A percentile compares a stretch with the other conserved stretches of the same genome.
Evolutionary conservation across 2,888 invertebrate species (phyloP).

Genomic region (Anarsia innoxiella): DNA sequence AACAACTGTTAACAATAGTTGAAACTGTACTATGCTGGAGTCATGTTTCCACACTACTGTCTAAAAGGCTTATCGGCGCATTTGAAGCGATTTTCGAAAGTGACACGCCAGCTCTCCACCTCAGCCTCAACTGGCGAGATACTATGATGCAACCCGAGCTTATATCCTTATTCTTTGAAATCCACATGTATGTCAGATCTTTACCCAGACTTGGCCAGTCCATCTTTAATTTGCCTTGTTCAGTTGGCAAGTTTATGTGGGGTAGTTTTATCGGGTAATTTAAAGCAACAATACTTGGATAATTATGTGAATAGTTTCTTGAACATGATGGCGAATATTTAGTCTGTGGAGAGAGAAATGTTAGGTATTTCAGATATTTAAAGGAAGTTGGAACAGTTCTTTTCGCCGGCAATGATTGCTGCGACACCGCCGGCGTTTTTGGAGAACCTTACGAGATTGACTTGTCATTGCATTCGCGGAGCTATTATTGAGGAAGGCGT

Average conservation of each 20-base stretch:
- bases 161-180: conserved; percentile 85
- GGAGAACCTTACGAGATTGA: conserved; percentile 58
- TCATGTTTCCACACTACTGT: conserved; percentile 80
- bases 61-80: conserved; percentile 81
- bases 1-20: conserved; percentile 83
- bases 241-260: conserved; percentile 78
- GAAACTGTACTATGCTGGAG: conserved; percentile 89
- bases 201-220: conserved; percentile 84
- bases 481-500: conserved; percentile 64
- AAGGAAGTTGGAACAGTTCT: conserved; percentile 60
- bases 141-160: conserved; percentile 84
- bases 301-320: conserved; percentile 63
- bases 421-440: conserved; percentile 55
- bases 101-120: conserved; percentile 78
- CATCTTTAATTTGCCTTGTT: conserved; percentile 86
- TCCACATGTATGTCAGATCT: conserved; percentile 87
- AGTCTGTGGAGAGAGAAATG: conserved; percentile 60
- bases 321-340: conserved; percentile 59
- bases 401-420: conserved; percentile 56
- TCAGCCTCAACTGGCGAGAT: conserved; percentile 82
- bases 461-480: conserved; percentile 61
- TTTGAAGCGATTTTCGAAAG: conserved; percentile 81
- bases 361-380: conserved; percentile 65
- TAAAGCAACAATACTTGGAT: conserved; percentile 62
- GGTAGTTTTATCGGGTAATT: conserved; percentile 44